These are phyloP conservation scores for Scarus forsteni DNA, from an alignment of 2,797 vertebrate species.

Conservation along the genomic window DNA sequence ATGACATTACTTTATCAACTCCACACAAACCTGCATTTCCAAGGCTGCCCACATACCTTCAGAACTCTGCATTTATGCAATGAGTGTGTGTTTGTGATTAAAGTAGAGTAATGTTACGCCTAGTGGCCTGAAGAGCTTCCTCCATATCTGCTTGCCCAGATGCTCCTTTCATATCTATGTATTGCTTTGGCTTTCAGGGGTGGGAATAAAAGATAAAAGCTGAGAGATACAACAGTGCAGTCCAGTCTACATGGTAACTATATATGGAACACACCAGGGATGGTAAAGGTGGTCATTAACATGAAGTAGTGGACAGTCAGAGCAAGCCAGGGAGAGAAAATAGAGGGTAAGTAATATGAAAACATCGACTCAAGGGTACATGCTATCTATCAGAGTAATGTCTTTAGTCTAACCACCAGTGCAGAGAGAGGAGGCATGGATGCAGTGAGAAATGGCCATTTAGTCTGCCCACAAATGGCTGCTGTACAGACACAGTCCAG, in stretches of 20 bases:
- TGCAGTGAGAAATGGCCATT: conserved; percentile 33
- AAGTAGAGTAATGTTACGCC: conserved; percentile 46
- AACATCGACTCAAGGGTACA: conserved; percentile 41
- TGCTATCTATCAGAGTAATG: conserved; percentile 59
- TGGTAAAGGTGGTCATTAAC: conserved; percentile 51
- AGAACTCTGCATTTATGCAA: neutral
- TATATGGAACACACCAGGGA: conserved; percentile 28
- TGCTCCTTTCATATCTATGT: conserved; percentile 58
- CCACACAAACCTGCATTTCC: conserved; percentile 43
- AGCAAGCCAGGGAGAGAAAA: conserved; percentile 26
- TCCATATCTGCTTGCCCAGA: conserved; percentile 44
- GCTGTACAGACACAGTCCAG: conserved; percentile 27
- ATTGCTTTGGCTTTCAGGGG: conserved; percentile 31
- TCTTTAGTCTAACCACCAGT: conserved; percentile 22
- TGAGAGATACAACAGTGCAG: conserved; percentile 26
- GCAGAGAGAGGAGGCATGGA: conserved; percentile 25
- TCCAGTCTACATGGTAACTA: conserved; percentile 22
- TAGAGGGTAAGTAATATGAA: conserved; percentile 53
- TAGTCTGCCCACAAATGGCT: conserved; percentile 44
- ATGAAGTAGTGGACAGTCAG: conserved; percentile 25
- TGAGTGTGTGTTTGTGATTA: conserved; percentile 30
- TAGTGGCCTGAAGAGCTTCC: conserved; percentile 45
- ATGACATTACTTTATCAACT: no score
- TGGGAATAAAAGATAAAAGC: conserved; percentile 45
- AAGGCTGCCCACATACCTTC: conserved; percentile 18